A percentile compares a stretch with the other conserved stretches of the same genome.
These are phyloP conservation scores for Ameiurus melas DNA, from an alignment of 2,113 vertebrate species.

Conservation along the genomic window DNA sequence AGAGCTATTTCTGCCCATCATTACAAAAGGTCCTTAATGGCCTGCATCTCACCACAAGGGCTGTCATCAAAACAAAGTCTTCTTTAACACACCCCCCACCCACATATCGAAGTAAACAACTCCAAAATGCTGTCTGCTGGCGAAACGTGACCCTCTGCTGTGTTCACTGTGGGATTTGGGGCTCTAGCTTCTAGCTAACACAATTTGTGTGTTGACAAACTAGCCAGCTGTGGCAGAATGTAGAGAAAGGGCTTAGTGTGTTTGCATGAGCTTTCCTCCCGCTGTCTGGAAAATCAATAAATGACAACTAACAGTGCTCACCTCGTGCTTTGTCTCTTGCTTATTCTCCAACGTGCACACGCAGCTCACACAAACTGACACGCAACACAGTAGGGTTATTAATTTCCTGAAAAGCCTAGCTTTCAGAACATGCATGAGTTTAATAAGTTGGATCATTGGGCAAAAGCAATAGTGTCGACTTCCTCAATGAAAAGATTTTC, in stretches of 20 bases:
- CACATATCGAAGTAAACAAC: neutral
- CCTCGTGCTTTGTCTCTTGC: conserved; percentile 22
- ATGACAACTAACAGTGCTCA: conserved; percentile 20
- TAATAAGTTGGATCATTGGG: conserved; percentile 1
- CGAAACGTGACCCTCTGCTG: neutral
- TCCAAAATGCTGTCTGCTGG: neutral
- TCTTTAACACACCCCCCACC: neutral
- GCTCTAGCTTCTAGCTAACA: conserved; percentile 14
- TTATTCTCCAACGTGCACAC: neutral
- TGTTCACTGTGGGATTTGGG: conserved; percentile 11
- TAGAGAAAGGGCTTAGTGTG: conserved; percentile 35
- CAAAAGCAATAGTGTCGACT: neutral
- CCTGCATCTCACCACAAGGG: neutral
- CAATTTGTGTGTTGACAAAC: conserved; percentile 48
- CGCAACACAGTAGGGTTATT: neutral
- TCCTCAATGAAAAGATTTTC: neutral
- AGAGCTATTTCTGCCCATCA: neutral
- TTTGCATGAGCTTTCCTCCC: conserved; percentile 28
- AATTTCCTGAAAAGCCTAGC: neutral
- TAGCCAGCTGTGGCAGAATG: conserved; percentile 45
- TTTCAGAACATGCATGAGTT: neutral
- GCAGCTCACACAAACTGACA: neutral
- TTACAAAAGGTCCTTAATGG: conserved; percentile 24
- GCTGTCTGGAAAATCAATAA: conserved; percentile 36
- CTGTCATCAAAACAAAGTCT: neutral